Evolutionary conservation across 2,888 invertebrate species (phyloP).

Genomic region (Athalia cordata): DNA sequence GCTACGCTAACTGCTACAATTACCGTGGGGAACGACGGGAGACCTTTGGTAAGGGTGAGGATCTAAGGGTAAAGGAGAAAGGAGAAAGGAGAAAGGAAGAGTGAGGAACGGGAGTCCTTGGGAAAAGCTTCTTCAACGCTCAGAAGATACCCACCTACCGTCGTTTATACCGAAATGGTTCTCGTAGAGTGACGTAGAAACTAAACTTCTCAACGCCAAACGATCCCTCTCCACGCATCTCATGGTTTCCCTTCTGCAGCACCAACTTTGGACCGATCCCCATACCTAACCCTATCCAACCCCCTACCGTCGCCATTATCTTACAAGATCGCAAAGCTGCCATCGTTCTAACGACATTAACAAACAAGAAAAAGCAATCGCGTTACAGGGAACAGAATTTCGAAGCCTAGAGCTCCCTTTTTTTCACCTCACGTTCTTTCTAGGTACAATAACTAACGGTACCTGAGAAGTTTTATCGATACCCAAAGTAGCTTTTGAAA

Average conservation of each 20-base stretch:
- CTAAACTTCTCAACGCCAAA: slow-evolving; percentile 38
- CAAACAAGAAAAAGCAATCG: too few relatives aligned
- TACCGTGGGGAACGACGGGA: slow-evolving; percentile 49
- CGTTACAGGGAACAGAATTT: too few relatives aligned
- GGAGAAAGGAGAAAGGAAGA: slow-evolving; percentile 37
- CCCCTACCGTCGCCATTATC: neutral
- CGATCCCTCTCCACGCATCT: slow-evolving; percentile 32
- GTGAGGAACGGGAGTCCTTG: slow-evolving; percentile 45
- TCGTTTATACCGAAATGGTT: slow-evolving; percentile 26
- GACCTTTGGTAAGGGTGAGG: slow-evolving; percentile 43
- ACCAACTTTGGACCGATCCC: neutral
- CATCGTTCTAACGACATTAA: too few relatives aligned
- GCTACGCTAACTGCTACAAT: slow-evolving; percentile 52
- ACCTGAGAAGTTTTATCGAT: slow-evolving; percentile 20
- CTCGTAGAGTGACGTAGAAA: slow-evolving; percentile 33
- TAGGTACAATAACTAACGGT: too few relatives aligned
- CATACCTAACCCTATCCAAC: neutral
- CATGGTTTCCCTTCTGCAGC: neutral
- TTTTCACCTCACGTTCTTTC: neutral
- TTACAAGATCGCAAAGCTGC: too few relatives aligned
- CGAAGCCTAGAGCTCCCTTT: too few relatives aligned
- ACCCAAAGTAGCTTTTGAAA: neutral
- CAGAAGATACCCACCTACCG: neutral
- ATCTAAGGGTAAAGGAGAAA: neutral
- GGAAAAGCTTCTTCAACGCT: slow-evolving; percentile 30